Evolutionary conservation across 2,888 invertebrate species (phyloP), one percentile per base, ranked within the genome.

Genomic region (Tenthredo scrophulariae): DNA sequence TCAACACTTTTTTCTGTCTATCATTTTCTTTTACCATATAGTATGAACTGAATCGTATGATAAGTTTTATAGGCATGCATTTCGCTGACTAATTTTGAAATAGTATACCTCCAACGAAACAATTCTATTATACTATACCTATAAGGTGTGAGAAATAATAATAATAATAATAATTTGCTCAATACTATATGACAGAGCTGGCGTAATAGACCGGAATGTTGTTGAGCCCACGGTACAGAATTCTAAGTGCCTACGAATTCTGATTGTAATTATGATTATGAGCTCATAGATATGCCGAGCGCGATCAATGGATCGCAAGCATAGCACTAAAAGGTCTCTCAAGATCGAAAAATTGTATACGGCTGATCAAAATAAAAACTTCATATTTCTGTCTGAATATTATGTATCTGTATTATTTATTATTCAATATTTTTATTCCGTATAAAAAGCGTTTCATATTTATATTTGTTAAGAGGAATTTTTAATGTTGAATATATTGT

Each of bases 121-220:
- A 37, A 37, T 37, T 37, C 37, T 37, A 37, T 37, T 37, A 37
- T 37, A 37, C 37, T 54, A 54, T 54, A 18, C 54, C 18, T n/a
- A 62, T 26, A 58, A 58, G 22, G 13, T 2, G 26, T 6, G n/a
- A 54, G n/a, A n/a, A 2, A 70, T 74, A 40, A 43, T 43, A 9
- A 74, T 22, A 2, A 70, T 74, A 40, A 43, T 43, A 9, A 74
- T 22, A 1, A 10, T 67, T 43, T 43, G 29, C 29, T 43, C 1
- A 13, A 77, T 15, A 33, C 75, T 18, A 10, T 22, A 74, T 33
- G 26, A 6, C 3, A 13, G 37, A 74, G 74, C 43, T 43, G 77
- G 46, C 50, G 80, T 40, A 62, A 40, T 58, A 29, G 62, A 80
- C 40, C 33, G 58, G 80, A 80, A 80, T 80, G 80, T 80, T 29